phyloP scores from a whole-genome alignment of 2,797 vertebrate species.

The Syndactyla subalaris region DNA sequence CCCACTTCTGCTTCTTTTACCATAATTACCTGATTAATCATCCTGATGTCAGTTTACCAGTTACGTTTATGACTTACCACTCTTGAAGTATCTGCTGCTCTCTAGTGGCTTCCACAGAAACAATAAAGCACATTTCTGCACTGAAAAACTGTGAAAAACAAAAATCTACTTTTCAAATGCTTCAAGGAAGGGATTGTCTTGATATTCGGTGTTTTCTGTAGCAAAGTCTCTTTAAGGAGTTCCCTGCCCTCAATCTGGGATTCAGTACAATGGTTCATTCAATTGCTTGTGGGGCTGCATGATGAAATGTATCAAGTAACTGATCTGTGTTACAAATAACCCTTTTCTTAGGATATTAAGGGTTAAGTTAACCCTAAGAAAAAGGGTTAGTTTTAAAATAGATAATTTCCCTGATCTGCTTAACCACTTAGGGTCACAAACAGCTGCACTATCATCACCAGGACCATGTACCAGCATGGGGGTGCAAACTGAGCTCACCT shows the following conservation, averaged over 20 bases:
- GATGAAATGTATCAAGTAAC: background rate
- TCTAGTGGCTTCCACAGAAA: background rate
- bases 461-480: accelerated
- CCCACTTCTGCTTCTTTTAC: background rate
- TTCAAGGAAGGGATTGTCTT: background rate
- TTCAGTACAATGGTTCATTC: background rate
- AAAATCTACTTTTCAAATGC: background rate
- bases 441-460: background rate
- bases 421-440: background rate
- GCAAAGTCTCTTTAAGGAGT: background rate
- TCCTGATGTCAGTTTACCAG: background rate
- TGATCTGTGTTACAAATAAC: background rate
- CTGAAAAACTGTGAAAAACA: background rate
- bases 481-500: background rate
- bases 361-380: background rate
- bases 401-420: background rate
- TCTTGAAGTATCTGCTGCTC: background rate
- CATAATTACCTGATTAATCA: background rate
- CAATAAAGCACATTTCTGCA: background rate
- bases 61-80: background rate
- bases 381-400: background rate
- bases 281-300: background rate
- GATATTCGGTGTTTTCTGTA: background rate
- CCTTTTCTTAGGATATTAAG: background rate
- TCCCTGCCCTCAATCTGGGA: background rate